Percentiles rank a stretch among this genome's conserved stretches.
Conservation (phyloP, 2,113 vertebrate genomes). For the Aegypius monachus region DNA sequence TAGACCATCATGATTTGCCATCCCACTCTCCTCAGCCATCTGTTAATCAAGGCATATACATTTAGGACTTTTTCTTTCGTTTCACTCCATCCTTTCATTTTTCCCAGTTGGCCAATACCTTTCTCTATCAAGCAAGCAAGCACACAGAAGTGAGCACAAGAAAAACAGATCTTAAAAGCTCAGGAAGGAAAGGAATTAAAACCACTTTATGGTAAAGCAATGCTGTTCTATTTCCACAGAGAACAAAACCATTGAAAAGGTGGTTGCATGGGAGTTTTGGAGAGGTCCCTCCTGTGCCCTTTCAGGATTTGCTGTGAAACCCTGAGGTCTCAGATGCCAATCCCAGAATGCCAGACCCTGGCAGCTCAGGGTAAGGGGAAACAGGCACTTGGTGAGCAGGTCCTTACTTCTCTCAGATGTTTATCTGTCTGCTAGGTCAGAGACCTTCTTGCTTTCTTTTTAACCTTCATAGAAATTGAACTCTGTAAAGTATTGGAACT, state of each 20-base stretch:
- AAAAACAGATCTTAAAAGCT: neutral
- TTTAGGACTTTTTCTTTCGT: neutral
- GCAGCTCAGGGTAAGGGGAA: neutral
- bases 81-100: neutral
- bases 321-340: neutral
- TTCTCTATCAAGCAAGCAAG: neutral
- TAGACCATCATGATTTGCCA: neutral
- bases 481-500: neutral
- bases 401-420: neutral
- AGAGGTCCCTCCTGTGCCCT: neutral
- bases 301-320: neutral
- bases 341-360: neutral
- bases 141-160: neutral
- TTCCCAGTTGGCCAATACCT: neutral
- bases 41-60: neutral
- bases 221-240: neutral
- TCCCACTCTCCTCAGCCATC: neutral
- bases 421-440: neutral
- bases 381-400: neutral
- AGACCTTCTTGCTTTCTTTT: neutral
- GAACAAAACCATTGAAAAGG: neutral
- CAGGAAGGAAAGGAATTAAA: neutral
- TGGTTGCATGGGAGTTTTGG: neutral
- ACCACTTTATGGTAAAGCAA: neutral
- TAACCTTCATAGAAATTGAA: neutral